A percentile compares a stretch with the other conserved stretches of the same genome.
Conservation (phyloP, 1,140 invertebrate genomes). For the Sitodiplosis mosellana region DNA sequence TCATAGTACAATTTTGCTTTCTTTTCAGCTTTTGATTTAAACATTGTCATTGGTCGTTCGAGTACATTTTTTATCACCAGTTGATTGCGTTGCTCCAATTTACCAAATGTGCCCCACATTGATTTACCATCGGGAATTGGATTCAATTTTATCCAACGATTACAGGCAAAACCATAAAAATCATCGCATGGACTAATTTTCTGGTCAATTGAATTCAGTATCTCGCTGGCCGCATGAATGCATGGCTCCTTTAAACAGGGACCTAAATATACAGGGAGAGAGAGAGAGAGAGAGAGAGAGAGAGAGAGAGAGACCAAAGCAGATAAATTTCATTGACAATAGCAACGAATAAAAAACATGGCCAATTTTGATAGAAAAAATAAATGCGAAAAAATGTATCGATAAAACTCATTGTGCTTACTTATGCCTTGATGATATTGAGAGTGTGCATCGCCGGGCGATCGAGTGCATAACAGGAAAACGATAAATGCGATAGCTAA, state of each 20-base stretch:
- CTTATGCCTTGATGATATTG: neutral
- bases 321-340: too few relatives aligned
- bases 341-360: too few relatives aligned
- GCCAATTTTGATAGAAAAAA: too few relatives aligned
- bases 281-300: neutral
- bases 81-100: constrained; percentile 83
- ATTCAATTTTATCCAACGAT: constrained; percentile 80
- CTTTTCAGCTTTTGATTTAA: constrained; percentile 59
- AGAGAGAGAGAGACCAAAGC: neutral
- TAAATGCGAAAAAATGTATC: too few relatives aligned
- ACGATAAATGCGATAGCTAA: neutral
- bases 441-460: neutral
- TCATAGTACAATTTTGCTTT: constrained; percentile 83
- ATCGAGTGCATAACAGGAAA: neutral
- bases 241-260: constrained; percentile 66
- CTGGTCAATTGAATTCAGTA: constrained; percentile 67
- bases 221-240: constrained; percentile 66
- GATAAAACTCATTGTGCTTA: neutral
- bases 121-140: constrained; percentile 82
- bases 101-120: constrained; percentile 90
- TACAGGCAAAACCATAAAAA: constrained; percentile 89
- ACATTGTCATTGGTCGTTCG: constrained; percentile 38
- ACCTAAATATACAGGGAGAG: constrained; percentile 7
- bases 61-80: constrained; percentile 78
- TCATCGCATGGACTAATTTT: constrained; percentile 76